phyloP scores from a whole-genome alignment of 2,888 invertebrate genomes.

The Acleris sparsana region DNA sequence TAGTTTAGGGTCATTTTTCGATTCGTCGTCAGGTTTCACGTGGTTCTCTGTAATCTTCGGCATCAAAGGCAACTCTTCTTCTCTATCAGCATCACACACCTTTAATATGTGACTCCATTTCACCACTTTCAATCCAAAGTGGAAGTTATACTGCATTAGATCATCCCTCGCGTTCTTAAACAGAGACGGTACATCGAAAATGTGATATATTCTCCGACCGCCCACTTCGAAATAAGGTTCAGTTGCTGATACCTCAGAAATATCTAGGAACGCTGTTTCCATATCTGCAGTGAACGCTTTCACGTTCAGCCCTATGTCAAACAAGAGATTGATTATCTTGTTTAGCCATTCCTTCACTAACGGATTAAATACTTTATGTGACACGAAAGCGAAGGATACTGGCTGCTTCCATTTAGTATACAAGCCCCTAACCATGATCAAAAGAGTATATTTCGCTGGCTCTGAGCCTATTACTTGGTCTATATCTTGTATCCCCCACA shows the following conservation, averaged over 20 bases:
- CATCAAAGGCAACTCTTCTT: constrained; percentile 21
- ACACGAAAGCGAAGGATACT: constrained; percentile 39
- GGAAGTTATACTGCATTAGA: constrained; percentile 34
- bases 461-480: constrained; percentile 4
- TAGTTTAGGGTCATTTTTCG: background rate
- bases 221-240: constrained; percentile 38
- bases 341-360: constrained; percentile 38
- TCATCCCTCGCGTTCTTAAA: constrained; percentile 38
- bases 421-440: constrained; percentile 40
- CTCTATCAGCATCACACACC: constrained; percentile 19
- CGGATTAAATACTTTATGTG: constrained; percentile 30
- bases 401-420: constrained; percentile 43
- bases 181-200: constrained; percentile 40
- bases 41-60: constrained; percentile 22
- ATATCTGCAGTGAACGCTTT: constrained; percentile 36
- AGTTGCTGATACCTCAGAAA: constrained; percentile 17
- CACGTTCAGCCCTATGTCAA: constrained; percentile 38
- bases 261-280: constrained; percentile 33
- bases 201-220: constrained; percentile 38
- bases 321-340: constrained; percentile 35
- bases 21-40: background rate
- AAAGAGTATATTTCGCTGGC: constrained; percentile 3
- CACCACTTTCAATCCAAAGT: constrained; percentile 6
- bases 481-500: constrained; percentile 25
- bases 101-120: constrained; percentile 28